Conservation (phyloP, 2,113 vertebrate species). For the Melanerpes formicivorus region DNA sequence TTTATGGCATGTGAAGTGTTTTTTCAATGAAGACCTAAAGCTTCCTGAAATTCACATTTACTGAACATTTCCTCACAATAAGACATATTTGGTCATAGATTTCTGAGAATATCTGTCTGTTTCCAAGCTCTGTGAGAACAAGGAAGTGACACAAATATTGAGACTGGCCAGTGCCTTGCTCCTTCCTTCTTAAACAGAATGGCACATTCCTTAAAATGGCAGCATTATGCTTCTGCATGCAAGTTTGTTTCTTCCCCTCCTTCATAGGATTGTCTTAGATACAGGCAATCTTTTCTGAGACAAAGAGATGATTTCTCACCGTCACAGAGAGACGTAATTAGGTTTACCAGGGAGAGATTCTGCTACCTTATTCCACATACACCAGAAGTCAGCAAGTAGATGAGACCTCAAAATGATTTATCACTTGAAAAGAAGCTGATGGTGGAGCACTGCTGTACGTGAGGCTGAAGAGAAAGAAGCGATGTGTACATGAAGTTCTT, state of each 20-base stretch:
- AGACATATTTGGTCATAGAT: neutral
- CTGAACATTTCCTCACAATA: neutral
- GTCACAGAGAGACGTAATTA: constrained; percentile 23
- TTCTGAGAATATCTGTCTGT: neutral
- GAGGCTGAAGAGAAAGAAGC: constrained; percentile 23
- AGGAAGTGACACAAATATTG: neutral
- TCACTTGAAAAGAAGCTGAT: constrained; percentile 34
- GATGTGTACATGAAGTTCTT: neutral
- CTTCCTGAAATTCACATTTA: neutral
- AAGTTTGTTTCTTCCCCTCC: neutral
- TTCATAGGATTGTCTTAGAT: neutral
- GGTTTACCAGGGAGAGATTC: constrained; percentile 49
- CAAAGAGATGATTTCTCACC: constrained; percentile 51
- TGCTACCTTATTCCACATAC: constrained; percentile 26
- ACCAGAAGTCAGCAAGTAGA: constrained; percentile 37
- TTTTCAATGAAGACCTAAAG: neutral
- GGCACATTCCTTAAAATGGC: neutral
- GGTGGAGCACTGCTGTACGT: neutral
- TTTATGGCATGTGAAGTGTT: neutral
- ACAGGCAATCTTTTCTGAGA: constrained; percentile 31
- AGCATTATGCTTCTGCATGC: neutral
- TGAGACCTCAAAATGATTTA: constrained; percentile 60
- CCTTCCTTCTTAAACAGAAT: neutral
- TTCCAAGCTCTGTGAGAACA: neutral
- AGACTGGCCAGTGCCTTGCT: neutral